A percentile compares a stretch with the other conserved stretches of the same genome.
These are phyloP conservation scores for Coracias cyanogaster DNA, from an alignment of 2,797 vertebrate genomes.

Conservation along the genomic window DNA sequence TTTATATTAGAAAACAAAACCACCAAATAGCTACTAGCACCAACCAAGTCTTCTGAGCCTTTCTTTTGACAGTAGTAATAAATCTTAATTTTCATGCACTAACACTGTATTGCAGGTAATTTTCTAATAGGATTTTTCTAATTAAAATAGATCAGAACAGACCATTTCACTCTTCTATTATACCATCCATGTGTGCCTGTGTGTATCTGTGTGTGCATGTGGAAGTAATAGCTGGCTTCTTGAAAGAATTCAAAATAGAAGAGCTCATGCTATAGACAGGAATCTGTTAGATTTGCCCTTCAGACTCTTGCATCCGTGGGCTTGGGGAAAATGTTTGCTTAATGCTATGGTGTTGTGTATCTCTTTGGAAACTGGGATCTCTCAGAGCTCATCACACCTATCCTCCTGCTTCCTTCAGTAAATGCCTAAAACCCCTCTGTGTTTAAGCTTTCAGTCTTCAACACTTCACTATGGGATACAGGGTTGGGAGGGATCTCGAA, in stretches of 20 bases:
- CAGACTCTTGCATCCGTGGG: fast-evolving
- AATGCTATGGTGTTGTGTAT: neutral
- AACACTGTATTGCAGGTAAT: neutral
- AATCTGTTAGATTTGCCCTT: neutral
- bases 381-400: neutral
- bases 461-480: neutral
- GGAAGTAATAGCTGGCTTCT: neutral
- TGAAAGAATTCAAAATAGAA: neutral
- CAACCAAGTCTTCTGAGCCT: neutral
- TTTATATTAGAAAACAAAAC: neutral
- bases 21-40: neutral
- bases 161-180: neutral
- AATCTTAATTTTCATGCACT: neutral
- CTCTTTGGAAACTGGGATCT: neutral
- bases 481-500: neutral
- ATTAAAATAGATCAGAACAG: neutral
- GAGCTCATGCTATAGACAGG: neutral
- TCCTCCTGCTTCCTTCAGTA: neutral
- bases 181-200: fast-evolving
- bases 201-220: fast-evolving
- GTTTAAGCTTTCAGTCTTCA: neutral
- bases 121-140: neutral
- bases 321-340: neutral
- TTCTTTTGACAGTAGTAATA: neutral
- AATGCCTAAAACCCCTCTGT: neutral